Conservation (phyloP, 2,888 invertebrate genomes). For the Tuberolachnus salignus region DNA sequence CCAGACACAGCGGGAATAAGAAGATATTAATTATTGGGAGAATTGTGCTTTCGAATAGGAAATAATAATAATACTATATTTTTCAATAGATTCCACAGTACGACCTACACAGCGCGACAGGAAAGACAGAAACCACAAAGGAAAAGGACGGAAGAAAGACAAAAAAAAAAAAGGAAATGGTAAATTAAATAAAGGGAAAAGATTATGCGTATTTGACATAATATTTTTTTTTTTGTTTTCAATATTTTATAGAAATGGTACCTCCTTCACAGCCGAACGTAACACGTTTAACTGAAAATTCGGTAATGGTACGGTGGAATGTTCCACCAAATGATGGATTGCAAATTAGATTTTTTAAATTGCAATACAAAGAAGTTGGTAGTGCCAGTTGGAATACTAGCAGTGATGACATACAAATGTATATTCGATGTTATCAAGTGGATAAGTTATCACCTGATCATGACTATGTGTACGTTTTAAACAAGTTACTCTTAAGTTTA, state of each 20-base stretch:
- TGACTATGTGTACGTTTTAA: slow-evolving; percentile 69
- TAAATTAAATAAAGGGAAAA: too few species aligned
- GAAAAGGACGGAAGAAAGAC: slow-evolving; percentile 63
- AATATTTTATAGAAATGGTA: slow-evolving; percentile 68
- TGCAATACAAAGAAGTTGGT: slow-evolving; percentile 73
- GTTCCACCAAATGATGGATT: slow-evolving; percentile 80
- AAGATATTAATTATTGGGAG: not conserved
- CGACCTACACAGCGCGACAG: slow-evolving; percentile 41
- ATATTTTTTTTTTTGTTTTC: not conserved
- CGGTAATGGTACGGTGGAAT: slow-evolving; percentile 91
- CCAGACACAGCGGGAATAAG: not conserved
- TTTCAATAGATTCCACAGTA: slow-evolving; percentile 43
- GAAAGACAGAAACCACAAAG: slow-evolving; percentile 58
- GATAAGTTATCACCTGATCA: slow-evolving; percentile 75
- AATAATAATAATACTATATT: not conserved
- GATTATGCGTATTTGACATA: too few species aligned
- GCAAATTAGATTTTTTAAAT: slow-evolving; percentile 86
- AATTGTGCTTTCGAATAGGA: not conserved
- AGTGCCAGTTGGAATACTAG: slow-evolving; percentile 69
- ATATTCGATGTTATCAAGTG: slow-evolving; percentile 79
- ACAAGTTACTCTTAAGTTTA: too few species aligned
- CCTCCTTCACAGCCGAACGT: slow-evolving; percentile 89
- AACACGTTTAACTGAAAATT: slow-evolving; percentile 83
- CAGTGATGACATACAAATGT: slow-evolving; percentile 79
- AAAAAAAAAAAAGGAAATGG: slow-evolving; percentile 64